These are phyloP conservation scores for Maniola hyperantus DNA, from an alignment of 2,888 invertebrate genomes.

Conservation along the genomic window DNA sequence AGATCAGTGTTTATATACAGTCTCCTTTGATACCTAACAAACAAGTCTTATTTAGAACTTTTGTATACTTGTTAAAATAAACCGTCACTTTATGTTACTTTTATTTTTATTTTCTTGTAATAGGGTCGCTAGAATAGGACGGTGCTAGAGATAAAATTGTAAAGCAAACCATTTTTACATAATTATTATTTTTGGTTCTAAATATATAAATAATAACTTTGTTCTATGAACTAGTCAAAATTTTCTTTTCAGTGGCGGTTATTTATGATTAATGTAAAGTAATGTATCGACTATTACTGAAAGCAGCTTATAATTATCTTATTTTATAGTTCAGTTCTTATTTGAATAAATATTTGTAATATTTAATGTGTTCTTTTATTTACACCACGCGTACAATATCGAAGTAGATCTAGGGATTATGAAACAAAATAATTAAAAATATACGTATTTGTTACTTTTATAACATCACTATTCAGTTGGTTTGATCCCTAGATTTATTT, in stretches of 20 bases:
- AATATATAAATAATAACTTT: slow-evolving; percentile 33
- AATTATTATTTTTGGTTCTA: slow-evolving; percentile 28
- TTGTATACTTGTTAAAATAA: slow-evolving; percentile 58
- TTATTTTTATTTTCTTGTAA: slow-evolving; percentile 35
- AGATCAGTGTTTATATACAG: slow-evolving; percentile 72
- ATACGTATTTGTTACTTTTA: too few species aligned
- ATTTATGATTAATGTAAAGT: slow-evolving; percentile 53
- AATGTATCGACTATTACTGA: slow-evolving; percentile 57
- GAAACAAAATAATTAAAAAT: too few species aligned
- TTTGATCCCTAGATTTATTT: too few species aligned
- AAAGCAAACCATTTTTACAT: slow-evolving; percentile 42
- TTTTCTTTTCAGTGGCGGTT: slow-evolving; percentile 62
- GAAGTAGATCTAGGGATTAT: too few species aligned
- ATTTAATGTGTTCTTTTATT: slow-evolving; percentile 57
- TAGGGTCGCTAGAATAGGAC: slow-evolving; percentile 52
- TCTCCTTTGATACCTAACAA: slow-evolving; percentile 69
- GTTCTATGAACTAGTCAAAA: slow-evolving; percentile 77
- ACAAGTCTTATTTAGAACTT: slow-evolving; percentile 68
- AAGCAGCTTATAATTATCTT: slow-evolving; percentile 71
- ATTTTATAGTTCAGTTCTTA: slow-evolving; percentile 74
- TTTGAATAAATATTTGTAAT: slow-evolving; percentile 81
- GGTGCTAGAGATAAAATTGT: slow-evolving; percentile 61
- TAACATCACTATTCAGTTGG: too few species aligned
- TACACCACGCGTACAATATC: not conserved
- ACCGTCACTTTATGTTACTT: slow-evolving; percentile 49